Evolutionary conservation across 2,113 vertebrate species (phyloP), one percentile per base, ranked within the genome.

Genomic region (Larimichthys crocea): DNA sequence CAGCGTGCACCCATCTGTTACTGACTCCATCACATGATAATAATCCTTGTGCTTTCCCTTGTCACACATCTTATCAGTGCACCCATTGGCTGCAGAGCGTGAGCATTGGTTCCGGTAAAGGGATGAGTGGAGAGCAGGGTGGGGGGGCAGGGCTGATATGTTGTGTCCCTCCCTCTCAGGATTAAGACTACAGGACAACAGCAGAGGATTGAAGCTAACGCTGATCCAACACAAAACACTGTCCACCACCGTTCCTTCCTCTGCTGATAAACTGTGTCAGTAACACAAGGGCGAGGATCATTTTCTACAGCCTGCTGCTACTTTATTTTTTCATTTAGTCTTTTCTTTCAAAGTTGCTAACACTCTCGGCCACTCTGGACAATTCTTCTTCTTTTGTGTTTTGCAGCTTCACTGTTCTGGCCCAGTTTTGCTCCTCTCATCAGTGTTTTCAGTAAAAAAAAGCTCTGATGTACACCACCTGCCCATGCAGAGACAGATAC

Each of bases 111-210:
- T 19, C 61, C 5, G 74, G 20, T 63, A 31, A 49, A 70, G 11
- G 81, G 89, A 91, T 91, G 79, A 91, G 50, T 50, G 44, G 59
- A 49, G 56, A 74, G 44, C 31, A 31, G 31, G 6, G 31, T 6
- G 6, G 31, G 31, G 9, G 15, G 46, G 46, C 6, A 60, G 20
- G 53, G 82, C 49, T 35, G 42, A 19, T 56, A 15, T 17, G 31
- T 24, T 53, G 4, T 9, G 62, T 35, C 49, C 82, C 42, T 22
- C 69, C 84, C 73, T 26, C 53, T 69, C 24, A 20, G 91, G 92
- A 94, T 94, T 93, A 93, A 88, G 88, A 82, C 71, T 59, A 66
- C 62, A 77, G 76, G 82, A 83, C 79, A 84, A 85, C 84, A 89
- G 76, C 70, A 80, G 81, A 85, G 92, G 91, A 93, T 92, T 93